Evolutionary conservation across 2,888 invertebrate species (phyloP), one percentile per base, ranked within the genome.

Genomic region (Petrolisthes cinctipes): DNA sequence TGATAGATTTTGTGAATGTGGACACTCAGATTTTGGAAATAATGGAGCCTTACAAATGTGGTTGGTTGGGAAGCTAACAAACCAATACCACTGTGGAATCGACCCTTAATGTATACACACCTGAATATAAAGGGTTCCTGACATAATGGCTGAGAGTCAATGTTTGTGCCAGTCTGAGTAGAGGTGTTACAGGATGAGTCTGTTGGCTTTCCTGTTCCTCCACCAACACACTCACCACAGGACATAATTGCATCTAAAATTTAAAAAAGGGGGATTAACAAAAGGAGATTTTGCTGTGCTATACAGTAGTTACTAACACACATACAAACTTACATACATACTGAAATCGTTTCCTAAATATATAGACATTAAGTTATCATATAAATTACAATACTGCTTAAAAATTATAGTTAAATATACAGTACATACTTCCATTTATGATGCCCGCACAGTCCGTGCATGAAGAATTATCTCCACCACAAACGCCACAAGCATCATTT

Each of bases 401-500:
- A 78, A 23, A 7, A 51, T 23, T 17, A 9, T 37, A 37, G 37
- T 37, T 78, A 78, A 78, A 23, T 51, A 11, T 78, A 4, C 37
- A 17, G 53, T 14, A 51, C 89, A 68, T 82, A 89, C 89, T 56
- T 56, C 89, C 89, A 76, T 78, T 75, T 6, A 89, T 9, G 78
- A 66, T 84, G 4, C 57, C 81, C 6, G 86, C 56, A 71, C 89
- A 89, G 66, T 89, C 89, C 51, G 68, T 57, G 17, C 89, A 89
- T 11, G 89, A 61, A n/a, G 73, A 53, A 17, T 84, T 82, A 73
- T 84, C 68, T 9, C 89, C 89, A 3, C 86, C 89, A 80, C 89
- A 89, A 56, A 81, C 71, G 17, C 89, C 86, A 57, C 89, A 89
- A 23, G 82, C 81, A 76, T 89, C 89, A 20, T 76, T n/a, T 11